A percentile compares a stretch with the other conserved stretches of the same genome.
Conservation (phyloP, 1,140 invertebrate species). For the Drosophila nebulosa region DNA sequence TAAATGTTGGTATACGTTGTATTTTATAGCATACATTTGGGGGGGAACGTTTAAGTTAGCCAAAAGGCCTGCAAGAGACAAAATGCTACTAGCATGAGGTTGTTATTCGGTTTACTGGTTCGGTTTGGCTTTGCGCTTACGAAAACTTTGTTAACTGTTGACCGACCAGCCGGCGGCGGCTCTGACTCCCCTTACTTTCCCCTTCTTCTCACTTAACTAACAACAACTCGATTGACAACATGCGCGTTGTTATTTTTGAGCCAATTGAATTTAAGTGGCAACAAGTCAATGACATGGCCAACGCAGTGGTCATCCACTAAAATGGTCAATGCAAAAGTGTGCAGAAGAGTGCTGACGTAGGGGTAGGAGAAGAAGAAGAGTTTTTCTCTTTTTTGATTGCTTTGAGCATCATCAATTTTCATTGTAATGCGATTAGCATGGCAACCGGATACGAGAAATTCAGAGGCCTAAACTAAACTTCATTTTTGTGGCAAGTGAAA, state of each 20-base stretch:
- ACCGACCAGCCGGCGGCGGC: conserved; percentile 13
- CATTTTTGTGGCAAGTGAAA: conserved; percentile 46
- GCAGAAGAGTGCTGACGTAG: conserved; percentile 63
- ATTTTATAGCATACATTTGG: conserved; percentile 54
- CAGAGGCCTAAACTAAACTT: conserved; percentile 52
- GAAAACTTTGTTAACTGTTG: conserved; percentile 65
- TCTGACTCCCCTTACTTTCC: background rate
- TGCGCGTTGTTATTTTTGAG: conserved; percentile 44
- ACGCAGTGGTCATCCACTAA: conserved; percentile 19
- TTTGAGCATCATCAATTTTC: conserved; percentile 72
- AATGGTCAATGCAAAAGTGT: conserved; percentile 59
- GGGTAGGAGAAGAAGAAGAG: conserved; percentile 23
- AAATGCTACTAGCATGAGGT: conserved; percentile 22
- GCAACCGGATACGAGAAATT: conserved; percentile 61
- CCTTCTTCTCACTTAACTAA: too few relatives aligned
- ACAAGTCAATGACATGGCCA: conserved; percentile 64
- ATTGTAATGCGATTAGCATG: conserved; percentile 74
- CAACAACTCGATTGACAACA: conserved; percentile 59
- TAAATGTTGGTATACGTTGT: conserved; percentile 19
- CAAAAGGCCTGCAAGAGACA: conserved; percentile 29
- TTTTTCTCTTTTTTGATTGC: conserved; percentile 1
- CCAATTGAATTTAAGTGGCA: conserved; percentile 75
- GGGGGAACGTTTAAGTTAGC: conserved; percentile 61
- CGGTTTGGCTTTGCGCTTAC: conserved; percentile 26
- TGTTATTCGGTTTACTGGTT: conserved; percentile 50